A percentile compares a stretch with the other conserved stretches of the same genome.
Evolutionary conservation across 92 coral and sea anemone genomes (phyloP).

Genomic region (Metridium senile): DNA sequence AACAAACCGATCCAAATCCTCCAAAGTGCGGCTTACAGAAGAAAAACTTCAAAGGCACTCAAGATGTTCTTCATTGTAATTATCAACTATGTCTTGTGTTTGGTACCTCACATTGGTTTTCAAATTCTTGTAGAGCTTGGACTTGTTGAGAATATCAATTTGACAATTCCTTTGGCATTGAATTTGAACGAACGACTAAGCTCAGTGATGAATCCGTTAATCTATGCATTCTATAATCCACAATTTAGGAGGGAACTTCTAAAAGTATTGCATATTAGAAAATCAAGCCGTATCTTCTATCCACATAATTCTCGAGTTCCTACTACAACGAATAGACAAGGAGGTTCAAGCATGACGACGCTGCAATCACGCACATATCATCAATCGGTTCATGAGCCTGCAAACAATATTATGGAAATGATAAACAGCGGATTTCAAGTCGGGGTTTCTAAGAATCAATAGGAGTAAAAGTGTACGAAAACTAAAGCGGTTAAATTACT

Average conservation of each 20-base stretch:
- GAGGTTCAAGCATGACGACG: no score
- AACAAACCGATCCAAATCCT: no score
- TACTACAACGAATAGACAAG: no score
- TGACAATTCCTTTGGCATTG: neutral
- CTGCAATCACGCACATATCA: no score
- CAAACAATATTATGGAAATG: no score
- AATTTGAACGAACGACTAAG: neutral
- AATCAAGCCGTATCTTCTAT: neutral
- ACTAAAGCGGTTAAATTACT: no score
- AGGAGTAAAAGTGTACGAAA: no score
- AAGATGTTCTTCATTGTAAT: conserved; percentile 5
- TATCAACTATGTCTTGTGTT: neutral
- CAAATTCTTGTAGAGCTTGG: neutral
- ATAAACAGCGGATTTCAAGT: no score
- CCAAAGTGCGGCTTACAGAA: neutral
- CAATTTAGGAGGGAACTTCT: neutral
- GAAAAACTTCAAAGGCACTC: neutral
- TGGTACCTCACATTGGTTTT: neutral
- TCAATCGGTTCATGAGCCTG: no score
- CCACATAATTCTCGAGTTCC: no score
- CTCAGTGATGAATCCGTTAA: conserved; percentile 2
- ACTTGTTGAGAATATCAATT: neutral
- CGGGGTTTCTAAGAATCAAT: no score
- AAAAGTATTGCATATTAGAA: neutral
- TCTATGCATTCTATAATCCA: conserved; percentile 23